Evolutionary conservation across 2,888 invertebrate genomes (phyloP).

Genomic region (Amphipyra berbera): DNA sequence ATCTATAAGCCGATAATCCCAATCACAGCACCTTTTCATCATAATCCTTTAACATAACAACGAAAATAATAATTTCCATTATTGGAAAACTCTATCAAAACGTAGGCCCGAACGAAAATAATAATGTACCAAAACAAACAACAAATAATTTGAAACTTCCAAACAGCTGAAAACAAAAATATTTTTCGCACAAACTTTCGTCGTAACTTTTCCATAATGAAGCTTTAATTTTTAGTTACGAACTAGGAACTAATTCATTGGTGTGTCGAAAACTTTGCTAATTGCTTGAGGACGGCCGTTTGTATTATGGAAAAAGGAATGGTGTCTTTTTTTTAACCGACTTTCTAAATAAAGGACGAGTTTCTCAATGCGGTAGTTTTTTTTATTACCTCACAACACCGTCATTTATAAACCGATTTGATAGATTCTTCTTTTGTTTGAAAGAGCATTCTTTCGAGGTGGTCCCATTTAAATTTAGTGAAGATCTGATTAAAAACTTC

Average conservation of each 20-base stretch:
- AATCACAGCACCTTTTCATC: neutral
- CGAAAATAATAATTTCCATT: neutral
- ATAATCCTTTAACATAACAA: too few relatives aligned
- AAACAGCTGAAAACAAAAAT: constrained; percentile 35
- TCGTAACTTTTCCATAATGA: constrained; percentile 38
- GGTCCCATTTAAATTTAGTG: too few relatives aligned
- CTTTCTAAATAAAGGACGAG: too few relatives aligned
- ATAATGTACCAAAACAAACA: constrained; percentile 25
- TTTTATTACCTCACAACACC: too few relatives aligned
- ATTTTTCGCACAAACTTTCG: constrained; percentile 31
- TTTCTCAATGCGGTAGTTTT: too few relatives aligned
- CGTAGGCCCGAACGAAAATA: constrained; percentile 5
- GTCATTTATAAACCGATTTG: too few relatives aligned
- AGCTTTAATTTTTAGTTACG: constrained; percentile 43
- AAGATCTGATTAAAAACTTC: too few relatives aligned
- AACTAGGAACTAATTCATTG: constrained; percentile 46
- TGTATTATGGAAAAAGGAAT: constrained; percentile 8
- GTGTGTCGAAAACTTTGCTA: constrained; percentile 28
- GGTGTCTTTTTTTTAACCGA: neutral
- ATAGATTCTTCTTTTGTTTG: too few relatives aligned
- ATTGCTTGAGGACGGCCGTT: neutral
- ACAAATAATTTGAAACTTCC: neutral
- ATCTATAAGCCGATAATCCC: too few relatives aligned
- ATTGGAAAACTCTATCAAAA: neutral
- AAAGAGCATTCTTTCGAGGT: too few relatives aligned